Conservation (phyloP, 1,140 invertebrate species). For the Macrotrachela quadricornifera region DNA sequence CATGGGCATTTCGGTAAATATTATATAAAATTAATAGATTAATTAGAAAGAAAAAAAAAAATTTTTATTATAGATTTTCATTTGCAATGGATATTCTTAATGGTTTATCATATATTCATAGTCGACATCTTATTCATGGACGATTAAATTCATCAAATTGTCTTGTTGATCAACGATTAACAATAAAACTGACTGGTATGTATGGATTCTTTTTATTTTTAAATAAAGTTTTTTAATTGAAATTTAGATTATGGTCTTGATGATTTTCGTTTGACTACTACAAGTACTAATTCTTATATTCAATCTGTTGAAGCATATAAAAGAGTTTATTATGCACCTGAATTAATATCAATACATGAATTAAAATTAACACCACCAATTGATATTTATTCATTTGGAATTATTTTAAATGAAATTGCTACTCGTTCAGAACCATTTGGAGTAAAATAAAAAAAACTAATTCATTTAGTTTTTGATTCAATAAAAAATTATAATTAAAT, state of each 20-base stretch:
- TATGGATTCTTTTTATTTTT: not conserved
- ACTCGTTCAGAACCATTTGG: too few species aligned
- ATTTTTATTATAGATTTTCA: slow-evolving; percentile 16
- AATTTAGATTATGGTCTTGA: not conserved
- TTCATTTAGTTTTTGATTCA: too few species aligned
- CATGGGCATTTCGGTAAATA: slow-evolving; percentile 19
- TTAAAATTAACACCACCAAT: too few species aligned
- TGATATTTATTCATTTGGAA: too few species aligned
- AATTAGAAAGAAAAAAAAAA: not conserved
- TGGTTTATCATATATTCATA: slow-evolving; percentile 76
- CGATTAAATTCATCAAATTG: slow-evolving; percentile 82
- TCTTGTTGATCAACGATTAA: slow-evolving; percentile 74
- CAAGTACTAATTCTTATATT: too few species aligned
- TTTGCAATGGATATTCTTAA: slow-evolving; percentile 16
- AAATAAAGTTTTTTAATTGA: not conserved
- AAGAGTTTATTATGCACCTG: too few species aligned
- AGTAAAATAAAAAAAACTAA: too few species aligned
- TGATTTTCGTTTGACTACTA: too few species aligned
- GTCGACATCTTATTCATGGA: slow-evolving; percentile 59
- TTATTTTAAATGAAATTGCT: too few species aligned
- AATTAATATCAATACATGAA: too few species aligned
- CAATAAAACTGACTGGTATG: slow-evolving; percentile 54
- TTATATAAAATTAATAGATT: not conserved
- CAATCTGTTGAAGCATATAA: too few species aligned
- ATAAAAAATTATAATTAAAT: too few species aligned